Conservation (phyloP, 2,113 vertebrate genomes). For the Orycteropus afer region DNA sequence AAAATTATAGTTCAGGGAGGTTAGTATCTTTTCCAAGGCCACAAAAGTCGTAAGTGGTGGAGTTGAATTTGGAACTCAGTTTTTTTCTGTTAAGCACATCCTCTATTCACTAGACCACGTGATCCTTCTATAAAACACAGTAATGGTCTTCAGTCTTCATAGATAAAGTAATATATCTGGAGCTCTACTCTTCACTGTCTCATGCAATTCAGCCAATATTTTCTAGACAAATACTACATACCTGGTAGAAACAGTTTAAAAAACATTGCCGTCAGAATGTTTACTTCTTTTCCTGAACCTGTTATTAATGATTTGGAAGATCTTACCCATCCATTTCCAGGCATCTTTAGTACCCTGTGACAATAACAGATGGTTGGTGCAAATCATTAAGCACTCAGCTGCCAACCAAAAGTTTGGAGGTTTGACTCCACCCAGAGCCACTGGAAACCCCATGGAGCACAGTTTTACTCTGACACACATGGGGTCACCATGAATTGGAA, state of each 20-base stretch:
- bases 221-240: neutral
- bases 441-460: neutral
- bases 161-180: neutral
- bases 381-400: neutral
- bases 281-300: neutral
- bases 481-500: neutral
- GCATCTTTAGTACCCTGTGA: neutral
- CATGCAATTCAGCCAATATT: neutral
- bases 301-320: neutral
- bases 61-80: neutral
- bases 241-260: constrained; percentile 10
- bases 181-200: neutral
- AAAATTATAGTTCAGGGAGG: constrained; percentile 72
- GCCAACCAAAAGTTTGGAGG: neutral
- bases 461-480: neutral
- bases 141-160: neutral
- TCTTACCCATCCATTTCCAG: neutral
- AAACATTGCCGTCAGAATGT: neutral
- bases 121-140: neutral
- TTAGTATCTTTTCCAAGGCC: constrained; percentile 63
- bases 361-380: neutral
- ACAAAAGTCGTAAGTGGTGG: neutral
- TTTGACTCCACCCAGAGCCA: neutral
- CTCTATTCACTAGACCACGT: neutral
- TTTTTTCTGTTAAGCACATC: neutral